Evolutionary conservation across 2,888 invertebrate species (phyloP).

Genomic region (Caenorhabditis sp.): DNA sequence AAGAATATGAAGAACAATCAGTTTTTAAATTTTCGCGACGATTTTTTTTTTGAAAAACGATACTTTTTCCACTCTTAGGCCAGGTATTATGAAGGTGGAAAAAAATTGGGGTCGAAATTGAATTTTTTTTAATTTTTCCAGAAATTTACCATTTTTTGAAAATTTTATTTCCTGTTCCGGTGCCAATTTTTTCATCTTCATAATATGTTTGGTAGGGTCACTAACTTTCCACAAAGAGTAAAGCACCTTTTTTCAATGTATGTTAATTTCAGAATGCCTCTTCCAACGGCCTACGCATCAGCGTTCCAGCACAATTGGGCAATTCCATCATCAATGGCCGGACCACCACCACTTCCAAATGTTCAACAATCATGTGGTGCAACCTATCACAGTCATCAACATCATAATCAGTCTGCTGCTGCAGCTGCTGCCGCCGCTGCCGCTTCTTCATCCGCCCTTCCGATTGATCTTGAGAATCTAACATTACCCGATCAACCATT

Average conservation of each 20-base stretch:
- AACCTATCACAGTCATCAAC: slow-evolving; percentile 27
- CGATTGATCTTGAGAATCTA: slow-evolving; percentile 66
- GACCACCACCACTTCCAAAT: slow-evolving; percentile 4
- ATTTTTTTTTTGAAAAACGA: no score
- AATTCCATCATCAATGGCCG: slow-evolving; percentile 7
- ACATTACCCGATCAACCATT: slow-evolving; percentile 60
- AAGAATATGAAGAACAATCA: no score
- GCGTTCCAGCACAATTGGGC: slow-evolving; percentile 17
- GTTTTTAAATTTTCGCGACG: no score
- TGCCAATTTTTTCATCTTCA: no score
- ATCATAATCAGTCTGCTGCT: neutral
- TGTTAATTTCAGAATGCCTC: slow-evolving; percentile 43
- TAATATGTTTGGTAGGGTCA: no score
- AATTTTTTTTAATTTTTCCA: no score
- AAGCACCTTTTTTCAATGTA: slow-evolving; percentile 1
- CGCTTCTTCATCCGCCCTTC: slow-evolving; percentile 48
- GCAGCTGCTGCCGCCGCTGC: neutral
- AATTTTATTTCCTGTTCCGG: no score
- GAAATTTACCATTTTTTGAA: no score
- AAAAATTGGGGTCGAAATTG: no score
- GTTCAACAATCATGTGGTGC: slow-evolving; percentile 47
- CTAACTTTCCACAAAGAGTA: no score
- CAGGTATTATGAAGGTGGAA: no score
- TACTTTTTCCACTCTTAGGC: no score
- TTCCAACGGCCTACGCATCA: slow-evolving; percentile 11